A percentile compares a stretch with the other conserved stretches of the same genome.
Conservation (phyloP, 2,797 vertebrate species). For the Otolemur crassicaudatus region DNA sequence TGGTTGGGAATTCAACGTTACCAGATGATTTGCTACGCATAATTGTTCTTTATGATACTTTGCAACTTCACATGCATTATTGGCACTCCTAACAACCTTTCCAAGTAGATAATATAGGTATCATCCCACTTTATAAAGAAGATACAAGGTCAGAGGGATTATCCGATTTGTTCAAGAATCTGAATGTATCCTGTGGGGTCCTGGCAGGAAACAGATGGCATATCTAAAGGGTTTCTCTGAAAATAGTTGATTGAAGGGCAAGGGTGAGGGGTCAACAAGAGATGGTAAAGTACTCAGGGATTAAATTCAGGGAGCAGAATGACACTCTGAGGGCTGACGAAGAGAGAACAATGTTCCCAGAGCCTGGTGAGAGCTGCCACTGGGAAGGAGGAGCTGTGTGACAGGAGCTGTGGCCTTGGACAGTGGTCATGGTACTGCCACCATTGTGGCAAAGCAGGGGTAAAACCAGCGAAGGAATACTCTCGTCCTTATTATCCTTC, state of each 20-base stretch:
- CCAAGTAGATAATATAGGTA: background rate
- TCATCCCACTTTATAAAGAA: background rate
- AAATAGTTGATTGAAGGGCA: background rate
- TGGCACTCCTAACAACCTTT: background rate
- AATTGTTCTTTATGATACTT: conserved; percentile 6
- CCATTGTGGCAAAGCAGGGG: background rate
- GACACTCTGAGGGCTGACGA: background rate
- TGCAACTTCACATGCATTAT: background rate
- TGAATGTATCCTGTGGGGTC: background rate
- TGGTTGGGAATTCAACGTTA: background rate
- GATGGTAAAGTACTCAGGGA: background rate
- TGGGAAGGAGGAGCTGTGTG: background rate
- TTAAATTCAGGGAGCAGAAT: background rate
- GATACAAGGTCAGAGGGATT: conserved; percentile 8
- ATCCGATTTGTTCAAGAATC: conserved; percentile 1
- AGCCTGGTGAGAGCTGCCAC: background rate
- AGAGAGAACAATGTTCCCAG: background rate
- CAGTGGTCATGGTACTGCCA: background rate
- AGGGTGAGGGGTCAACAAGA: background rate
- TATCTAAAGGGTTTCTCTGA: background rate
- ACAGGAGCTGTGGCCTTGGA: background rate
- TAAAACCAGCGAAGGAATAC: background rate
- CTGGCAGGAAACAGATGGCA: background rate
- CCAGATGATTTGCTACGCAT: background rate
- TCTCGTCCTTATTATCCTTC: background rate